phyloP scores from a whole-genome alignment of 2,113 vertebrate genomes.

The Dicrurus megarhynchus region DNA sequence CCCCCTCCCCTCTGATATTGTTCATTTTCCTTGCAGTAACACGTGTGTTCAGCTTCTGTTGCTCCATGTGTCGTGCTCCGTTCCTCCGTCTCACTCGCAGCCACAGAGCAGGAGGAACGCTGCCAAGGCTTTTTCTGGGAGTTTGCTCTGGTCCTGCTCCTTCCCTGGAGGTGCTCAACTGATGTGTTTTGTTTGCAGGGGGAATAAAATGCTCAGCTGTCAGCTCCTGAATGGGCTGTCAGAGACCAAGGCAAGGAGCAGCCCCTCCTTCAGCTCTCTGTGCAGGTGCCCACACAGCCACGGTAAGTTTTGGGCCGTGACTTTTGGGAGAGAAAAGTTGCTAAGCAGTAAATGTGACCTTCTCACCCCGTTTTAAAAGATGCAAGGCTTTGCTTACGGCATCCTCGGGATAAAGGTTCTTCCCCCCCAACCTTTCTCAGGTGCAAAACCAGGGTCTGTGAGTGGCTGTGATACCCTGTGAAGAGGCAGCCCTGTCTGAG shows the following conservation, averaged over 20 bases:
- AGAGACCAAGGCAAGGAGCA: background rate
- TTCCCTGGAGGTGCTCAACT: background rate
- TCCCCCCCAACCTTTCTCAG: background rate
- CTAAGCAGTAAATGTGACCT: background rate
- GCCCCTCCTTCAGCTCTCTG: background rate
- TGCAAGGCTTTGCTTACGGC: background rate
- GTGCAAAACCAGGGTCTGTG: background rate
- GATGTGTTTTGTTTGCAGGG: background rate
- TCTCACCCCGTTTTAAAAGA: background rate
- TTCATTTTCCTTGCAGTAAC: constrained; percentile 12
- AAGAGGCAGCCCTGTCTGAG: background rate
- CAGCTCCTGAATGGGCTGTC: background rate
- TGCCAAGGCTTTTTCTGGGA: constrained; percentile 25
- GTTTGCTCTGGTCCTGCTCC: background rate
- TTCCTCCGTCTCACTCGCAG: background rate
- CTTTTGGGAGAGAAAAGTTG: background rate
- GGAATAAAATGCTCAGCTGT: background rate
- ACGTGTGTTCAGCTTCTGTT: background rate
- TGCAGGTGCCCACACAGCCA: background rate
- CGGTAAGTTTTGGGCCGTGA: background rate
- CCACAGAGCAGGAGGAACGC: background rate
- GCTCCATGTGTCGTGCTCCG: constrained; percentile 16
- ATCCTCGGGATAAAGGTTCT: background rate
- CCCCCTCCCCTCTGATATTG: background rate
- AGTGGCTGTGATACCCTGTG: background rate